Base-by-base conservation (phyloP, 2,797 vertebrate species). In the Knipowitschia caucasica region DNA sequence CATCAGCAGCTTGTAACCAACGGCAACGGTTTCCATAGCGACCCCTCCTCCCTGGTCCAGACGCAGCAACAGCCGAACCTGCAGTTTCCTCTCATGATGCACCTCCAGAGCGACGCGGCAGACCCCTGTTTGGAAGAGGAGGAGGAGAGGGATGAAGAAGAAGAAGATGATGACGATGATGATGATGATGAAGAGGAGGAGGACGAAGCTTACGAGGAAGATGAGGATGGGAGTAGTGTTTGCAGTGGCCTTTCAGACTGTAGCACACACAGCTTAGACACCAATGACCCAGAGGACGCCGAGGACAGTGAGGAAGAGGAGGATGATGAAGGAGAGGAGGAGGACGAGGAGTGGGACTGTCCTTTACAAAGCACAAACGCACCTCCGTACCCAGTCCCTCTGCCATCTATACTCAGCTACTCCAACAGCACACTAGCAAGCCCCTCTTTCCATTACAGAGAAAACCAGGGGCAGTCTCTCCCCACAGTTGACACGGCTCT, bases 231-330 rank as follows among this genome's bases (percentile, higher is more conserved):
- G 57, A 95, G 95, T 81, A 97, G 95, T 36, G 88, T 96, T 58
- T 95, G 94, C 82, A 96, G 94, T 3, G 94, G 93, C 31, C 90
- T 94, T 73, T 95, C 94, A 0, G 94, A 97, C 87, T 95, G 94
- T 47, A 97, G 94, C 88, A 94, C 94, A 0, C 93, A 96, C 77
- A 97, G 95, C 85, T 82, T 96, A 75, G 93, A 93, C 10, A 93
- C 92, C 12, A 92, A 93, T 12, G 92, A 95, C 77, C 91, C 92
- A 0, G 95, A 96, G 40, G 94, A 96, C 7, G 91, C 87, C 1
- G 91, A 92, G 0, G 93, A 94, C 2, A 92, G 93, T 0, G 93
- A 94, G 4, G 94, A 94, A 30, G 94, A 94, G 18, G 83, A 89
- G 2, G 91, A 91, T 17, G 82, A 93, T 17, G 92, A 94, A 0